Base-by-base conservation (phyloP, 2,888 invertebrate genomes). In the Andrena minutula region DNA sequence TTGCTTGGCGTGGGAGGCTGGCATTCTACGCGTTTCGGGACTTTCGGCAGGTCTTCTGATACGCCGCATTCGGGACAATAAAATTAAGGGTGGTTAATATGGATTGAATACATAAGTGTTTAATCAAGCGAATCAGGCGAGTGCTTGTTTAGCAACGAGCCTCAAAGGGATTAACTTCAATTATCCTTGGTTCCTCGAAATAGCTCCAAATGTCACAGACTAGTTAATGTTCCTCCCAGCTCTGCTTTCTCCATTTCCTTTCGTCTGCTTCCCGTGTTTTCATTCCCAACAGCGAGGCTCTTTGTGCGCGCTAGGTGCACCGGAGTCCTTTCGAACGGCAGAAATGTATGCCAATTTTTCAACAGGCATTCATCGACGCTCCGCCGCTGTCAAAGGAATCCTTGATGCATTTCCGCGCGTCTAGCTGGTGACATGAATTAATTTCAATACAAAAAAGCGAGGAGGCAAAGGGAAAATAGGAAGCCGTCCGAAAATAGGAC, bases 301-400 rank as follows among this genome's bases (percentile, higher is more conserved):
- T 80, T 80, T 77, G 80, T 83, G 69, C 68, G 10, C 56, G 68
- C 74, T 68, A 69, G 72, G 41, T 61, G 75, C 75, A 61, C 41
- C 64, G 60, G 68, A 81, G 64, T 71, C 85, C 73, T 76, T 82
- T 79, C 82, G 68, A 79, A 78, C 63, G 84, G 69, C 61, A 84
- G 84, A 86, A 86, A 88, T 82, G 75, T 75, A 75, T 68, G 82
- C 60, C 84, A 76, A 86, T 87, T 88, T 82, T 79, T 83, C 65
- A 63, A 73, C 71, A 32, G 77, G 60, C 64, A 80, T 88, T 82
- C 83, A 85, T 69, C 85, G 80, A 61, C 78, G 51, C 75, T 63
- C 47, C 64, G 75, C 51, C 56, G 41, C 76, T 71, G 87, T 77
- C 71, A 83, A 74, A 83, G 76, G 78, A 70, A 16, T 30, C 72